Evolutionary conservation across 1,140 invertebrate species (phyloP), one percentile per base, ranked within the genome.

Genomic region (Planococcus citri): DNA sequence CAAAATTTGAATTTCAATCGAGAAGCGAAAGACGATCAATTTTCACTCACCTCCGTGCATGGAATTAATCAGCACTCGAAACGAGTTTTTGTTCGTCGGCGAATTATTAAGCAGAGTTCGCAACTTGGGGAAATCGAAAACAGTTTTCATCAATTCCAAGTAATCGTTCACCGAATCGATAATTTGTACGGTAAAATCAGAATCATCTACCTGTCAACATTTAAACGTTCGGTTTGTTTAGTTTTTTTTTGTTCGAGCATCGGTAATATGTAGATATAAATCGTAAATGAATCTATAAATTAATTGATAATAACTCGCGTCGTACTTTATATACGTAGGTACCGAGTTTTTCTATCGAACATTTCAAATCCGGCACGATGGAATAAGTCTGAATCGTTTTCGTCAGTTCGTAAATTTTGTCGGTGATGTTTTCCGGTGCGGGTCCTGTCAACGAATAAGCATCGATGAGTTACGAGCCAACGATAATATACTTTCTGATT

Each of bases 1-100:
- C n/a, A n/a, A n/a, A n/a, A n/a, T n/a, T n/a, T n/a, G n/a, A n/a
- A n/a, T n/a, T n/a, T n/a, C n/a, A n/a, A n/a, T n/a, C n/a, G n/a
- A n/a, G n/a, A n/a, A n/a, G n/a, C n/a, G n/a, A n/a, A n/a, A n/a
- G n/a, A n/a, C n/a, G n/a, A n/a, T n/a, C n/a, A n/a, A n/a, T n/a
- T n/a, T n/a, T n/a, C n/a, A n/a, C n/a, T n/a, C n/a, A 94, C 91
- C 94, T 83, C 96, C 97, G 81, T 94, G 90, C 89, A 99, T 91
- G 17, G 90, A 86, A 81, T 98, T 90, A 67, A 98, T 88, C 25
- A 97, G 83, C 72, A 99, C 83, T 77, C 92, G 88, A 74, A 98
- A 88, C 0, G 86, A 83, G 70, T 84, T 83, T 69, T 83, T 78
- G 14, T 81, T 80, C 2, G 82, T 77, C n/a, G 72, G 70, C 79